Base-by-base conservation (phyloP, 2,113 vertebrate genomes). In the Eonycteris spelaea region DNA sequence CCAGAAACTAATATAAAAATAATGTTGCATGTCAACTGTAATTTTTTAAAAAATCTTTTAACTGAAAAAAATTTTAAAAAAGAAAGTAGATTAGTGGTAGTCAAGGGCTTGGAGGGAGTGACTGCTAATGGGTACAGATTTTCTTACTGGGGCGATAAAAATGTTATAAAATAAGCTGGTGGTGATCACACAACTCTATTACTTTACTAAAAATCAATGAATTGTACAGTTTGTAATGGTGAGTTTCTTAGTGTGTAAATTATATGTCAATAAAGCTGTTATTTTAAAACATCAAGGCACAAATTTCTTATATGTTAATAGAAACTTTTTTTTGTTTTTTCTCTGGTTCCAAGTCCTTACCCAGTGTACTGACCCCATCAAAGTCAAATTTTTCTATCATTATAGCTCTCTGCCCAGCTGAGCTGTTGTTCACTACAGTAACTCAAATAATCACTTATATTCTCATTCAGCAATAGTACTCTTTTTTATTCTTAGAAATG, bases 131-230 rank as follows among this genome's bases (percentile, higher is more conserved):
- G 43, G 35, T 71, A 91, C 11, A 53, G 53, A 30, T n/a, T 43
- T 92, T 84, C 33, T 63, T 78, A 70, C 1, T 71, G 63, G 45
- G 65, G 15, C 38, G 38, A 71, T 89, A 22, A 88, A 67, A 94
- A 71, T 63, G 35, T 38, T 94, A 70, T 22, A 83, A 88, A 71
- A 55, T 63, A n/a, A 87, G 24, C 80, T 7, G 48, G 63, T 68
- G 38, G 78, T 40, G 28, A 74, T 43, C 43, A 38, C 28, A 88
- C 30, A 88, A 88, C 13, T 84, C 51, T 86, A 15, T 78, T n/a
- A 86, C 61, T 53, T 80, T 67, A 45, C 12, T 45, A 96, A 92
- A 83, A 86, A 80, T 85, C 55, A 83, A 43, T 90, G 59, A 67
- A 73, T 59, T 59, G 13, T 57, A 68, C 12, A 19, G 38, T 74